Percentiles rank a stretch among this genome's conserved stretches.
Evolutionary conservation across 2,797 vertebrate species (phyloP).

Genomic region (Sylvia borin): DNA sequence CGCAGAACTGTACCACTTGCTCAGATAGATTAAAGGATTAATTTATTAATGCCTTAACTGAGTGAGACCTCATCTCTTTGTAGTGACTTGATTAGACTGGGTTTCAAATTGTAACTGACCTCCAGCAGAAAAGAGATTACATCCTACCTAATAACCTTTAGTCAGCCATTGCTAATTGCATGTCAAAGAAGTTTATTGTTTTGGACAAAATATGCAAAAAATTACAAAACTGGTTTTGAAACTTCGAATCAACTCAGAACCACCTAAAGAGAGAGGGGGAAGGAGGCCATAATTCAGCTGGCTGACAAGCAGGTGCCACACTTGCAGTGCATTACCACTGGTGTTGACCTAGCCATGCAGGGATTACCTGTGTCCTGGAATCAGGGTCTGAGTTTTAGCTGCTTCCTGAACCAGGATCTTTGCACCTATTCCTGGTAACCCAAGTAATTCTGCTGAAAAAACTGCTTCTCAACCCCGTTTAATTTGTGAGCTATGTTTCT

Average conservation of each 20-base stretch:
- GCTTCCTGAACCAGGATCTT: not conserved
- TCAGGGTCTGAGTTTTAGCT: not conserved
- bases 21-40: constrained; percentile 69
- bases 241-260: not conserved
- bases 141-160: constrained; percentile 48
- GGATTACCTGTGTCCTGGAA: not conserved
- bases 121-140: constrained; percentile 52
- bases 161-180: constrained; percentile 16
- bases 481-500: not conserved
- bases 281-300: not conserved
- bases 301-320: not conserved
- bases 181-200: constrained; percentile 9
- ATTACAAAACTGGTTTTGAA: not conserved
- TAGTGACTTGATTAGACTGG: constrained; percentile 45
- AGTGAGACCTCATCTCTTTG: constrained; percentile 48
- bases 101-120: constrained; percentile 61
- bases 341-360: not conserved
- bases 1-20: constrained; percentile 23
- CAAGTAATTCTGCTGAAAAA: not conserved
- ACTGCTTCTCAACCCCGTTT: not conserved
- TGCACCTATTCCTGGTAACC: not conserved
- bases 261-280: not conserved
- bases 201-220: constrained; percentile 15
- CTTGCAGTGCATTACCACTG: not conserved
- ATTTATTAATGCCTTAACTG: constrained; percentile 62